Evolutionary conservation across 2,113 vertebrate genomes (phyloP).

Genomic region (Plestiodon gilberti): DNA sequence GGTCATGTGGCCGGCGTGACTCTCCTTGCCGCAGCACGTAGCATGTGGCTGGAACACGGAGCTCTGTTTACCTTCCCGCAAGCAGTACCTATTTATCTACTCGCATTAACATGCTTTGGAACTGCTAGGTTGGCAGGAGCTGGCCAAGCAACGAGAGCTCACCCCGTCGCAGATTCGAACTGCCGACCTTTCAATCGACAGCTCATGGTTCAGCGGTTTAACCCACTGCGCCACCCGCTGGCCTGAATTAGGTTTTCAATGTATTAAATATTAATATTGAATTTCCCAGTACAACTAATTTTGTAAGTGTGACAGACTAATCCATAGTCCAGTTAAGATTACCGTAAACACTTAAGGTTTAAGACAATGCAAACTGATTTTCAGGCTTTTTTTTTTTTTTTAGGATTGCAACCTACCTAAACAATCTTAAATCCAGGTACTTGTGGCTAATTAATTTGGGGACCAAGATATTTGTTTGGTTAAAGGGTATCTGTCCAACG

Average conservation of each 20-base stretch:
- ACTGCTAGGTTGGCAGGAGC: too few species aligned
- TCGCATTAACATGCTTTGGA: too few species aligned
- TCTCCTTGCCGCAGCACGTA: too few species aligned
- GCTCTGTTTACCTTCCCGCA: too few species aligned
- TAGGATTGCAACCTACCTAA: background rate
- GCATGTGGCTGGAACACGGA: too few species aligned
- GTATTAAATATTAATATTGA: constrained; percentile 17
- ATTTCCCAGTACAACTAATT: background rate
- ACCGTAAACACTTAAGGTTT: background rate
- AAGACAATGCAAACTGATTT: background rate
- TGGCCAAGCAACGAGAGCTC: too few species aligned
- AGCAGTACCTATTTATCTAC: too few species aligned
- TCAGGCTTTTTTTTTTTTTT: background rate
- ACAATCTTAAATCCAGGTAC: background rate
- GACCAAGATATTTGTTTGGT: constrained; percentile 6
- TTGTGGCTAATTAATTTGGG: background rate
- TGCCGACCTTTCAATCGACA: too few species aligned
- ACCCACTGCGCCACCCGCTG: too few species aligned
- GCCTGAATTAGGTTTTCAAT: background rate
- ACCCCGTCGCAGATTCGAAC: too few species aligned
- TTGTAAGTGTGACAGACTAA: background rate
- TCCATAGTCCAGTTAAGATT: background rate
- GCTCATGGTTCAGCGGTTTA: too few species aligned
- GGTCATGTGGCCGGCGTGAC: too few species aligned
- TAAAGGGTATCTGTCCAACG: background rate